Evolutionary conservation across 2,888 invertebrate genomes (phyloP), one percentile per base, ranked within the genome.

Genomic region (Gymnosoma rotundatum): DNA sequence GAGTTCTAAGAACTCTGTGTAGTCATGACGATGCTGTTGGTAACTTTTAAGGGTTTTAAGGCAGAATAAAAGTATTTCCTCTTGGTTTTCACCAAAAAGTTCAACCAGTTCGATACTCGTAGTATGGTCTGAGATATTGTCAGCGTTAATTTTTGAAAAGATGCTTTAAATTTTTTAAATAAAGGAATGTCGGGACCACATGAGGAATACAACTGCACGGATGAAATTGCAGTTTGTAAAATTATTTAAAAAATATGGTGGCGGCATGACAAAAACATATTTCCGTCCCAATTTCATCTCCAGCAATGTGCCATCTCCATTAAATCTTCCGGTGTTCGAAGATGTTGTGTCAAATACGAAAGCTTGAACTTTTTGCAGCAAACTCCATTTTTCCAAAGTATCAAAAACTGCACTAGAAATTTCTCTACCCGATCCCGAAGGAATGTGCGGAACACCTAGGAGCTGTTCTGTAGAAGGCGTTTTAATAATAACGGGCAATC

Each of bases 301-400:
- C 25, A 25, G 25, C 25, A 25, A 25, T 25, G 25, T 25, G 25
- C 25, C 1, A 54, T 18, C 36, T 52, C 52, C 66, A 69, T 38
- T 69, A 36, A 38, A 69, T 54, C 14, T 54, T 54, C 54, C 69
- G 25, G 58, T 45, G 58, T 70, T 70, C 21, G 48, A 70, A 70
- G 58, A 70, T 70, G 45, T 67, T 67, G 50, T 69, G 20, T 48
- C 58, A 58, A 70, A 70, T 70, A 42, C 48, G 70, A 58, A 12
- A 70, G 56, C 56, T 45, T 70, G 56, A 56, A 38, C 54, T 69
- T 21, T 56, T 38, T 56, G 9, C 67, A 52, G 36, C 38, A 54
- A 54, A 25, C 69, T 12, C 42, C 42, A 56, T 69, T 56, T 69
- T 36, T 69, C 42, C 25, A 70, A 32, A 32, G 56, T 45, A 18